These are phyloP conservation scores for Pimpla rufipes DNA, from an alignment of 2,888 invertebrate genomes.

Conservation along the genomic window DNA sequence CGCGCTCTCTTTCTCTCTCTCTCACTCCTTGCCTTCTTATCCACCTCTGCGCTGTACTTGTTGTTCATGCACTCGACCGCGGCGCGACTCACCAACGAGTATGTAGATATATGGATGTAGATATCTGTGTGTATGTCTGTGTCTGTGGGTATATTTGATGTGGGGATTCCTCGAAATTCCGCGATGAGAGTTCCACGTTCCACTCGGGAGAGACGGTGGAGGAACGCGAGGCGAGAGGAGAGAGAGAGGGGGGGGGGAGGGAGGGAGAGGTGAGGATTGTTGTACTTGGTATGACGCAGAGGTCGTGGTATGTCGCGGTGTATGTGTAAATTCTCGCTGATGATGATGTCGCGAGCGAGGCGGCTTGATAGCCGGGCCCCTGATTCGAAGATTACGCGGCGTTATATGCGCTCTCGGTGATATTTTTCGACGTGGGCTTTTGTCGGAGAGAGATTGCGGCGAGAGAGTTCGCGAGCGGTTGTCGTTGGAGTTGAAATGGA, in stretches of 20 bases:
- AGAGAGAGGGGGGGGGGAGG: conserved; percentile 12
- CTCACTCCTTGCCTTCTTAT: conserved; percentile 41
- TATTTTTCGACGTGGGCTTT: neutral
- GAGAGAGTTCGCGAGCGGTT: neutral
- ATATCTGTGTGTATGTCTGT: neutral
- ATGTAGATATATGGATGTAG: conserved; percentile 37
- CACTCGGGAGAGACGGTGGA: conserved; percentile 14
- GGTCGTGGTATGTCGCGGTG: conserved; percentile 34
- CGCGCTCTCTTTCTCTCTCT: no score
- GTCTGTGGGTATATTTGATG: conserved; percentile 37
- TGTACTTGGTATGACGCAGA: conserved; percentile 41
- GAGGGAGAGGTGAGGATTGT: conserved; percentile 9
- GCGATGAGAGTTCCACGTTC: conserved; percentile 58
- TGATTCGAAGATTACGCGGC: conserved; percentile 24
- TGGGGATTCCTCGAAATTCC: conserved; percentile 66
- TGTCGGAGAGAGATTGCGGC: neutral
- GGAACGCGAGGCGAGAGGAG: conserved; percentile 30
- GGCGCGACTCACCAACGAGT: conserved; percentile 45
- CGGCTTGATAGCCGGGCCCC: conserved; percentile 1
- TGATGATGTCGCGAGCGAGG: conserved; percentile 28
- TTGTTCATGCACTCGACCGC: conserved; percentile 50
- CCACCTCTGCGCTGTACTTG: conserved; percentile 13
- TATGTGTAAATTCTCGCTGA: conserved; percentile 36
- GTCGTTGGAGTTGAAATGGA: no score
- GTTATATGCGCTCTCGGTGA: neutral